Conservation (phyloP, 64 coral and sea anemone species). For the Orbicella faveolata region DNA sequence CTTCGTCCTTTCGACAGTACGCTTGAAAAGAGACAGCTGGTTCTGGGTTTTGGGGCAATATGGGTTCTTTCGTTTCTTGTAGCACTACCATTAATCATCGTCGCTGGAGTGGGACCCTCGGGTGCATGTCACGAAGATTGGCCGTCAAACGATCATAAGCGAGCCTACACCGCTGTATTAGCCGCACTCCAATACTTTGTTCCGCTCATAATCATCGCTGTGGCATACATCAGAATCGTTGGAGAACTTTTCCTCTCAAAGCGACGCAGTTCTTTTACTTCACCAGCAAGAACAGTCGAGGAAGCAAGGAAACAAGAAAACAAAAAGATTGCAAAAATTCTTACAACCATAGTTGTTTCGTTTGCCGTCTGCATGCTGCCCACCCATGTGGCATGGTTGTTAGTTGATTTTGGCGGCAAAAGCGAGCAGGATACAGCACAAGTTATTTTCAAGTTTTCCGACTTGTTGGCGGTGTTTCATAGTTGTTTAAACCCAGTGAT, state of each 20-base stretch:
- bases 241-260: constrained; percentile 14
- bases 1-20: constrained; percentile 38
- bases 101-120: constrained; percentile 19
- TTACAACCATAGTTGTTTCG: not conserved
- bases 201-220: constrained; percentile 44
- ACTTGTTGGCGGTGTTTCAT: constrained; percentile 51
- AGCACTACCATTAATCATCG: constrained; percentile 53
- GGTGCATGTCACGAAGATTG: constrained; percentile 44
- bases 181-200: constrained; percentile 50
- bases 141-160: constrained; percentile 45
- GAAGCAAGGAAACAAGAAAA: constrained; percentile 19
- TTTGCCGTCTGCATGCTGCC: constrained; percentile 15
- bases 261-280: constrained; percentile 11
- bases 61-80: constrained; percentile 56
- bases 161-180: constrained; percentile 46
- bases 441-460: constrained; percentile 31
- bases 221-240: constrained; percentile 41
- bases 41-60: constrained; percentile 19
- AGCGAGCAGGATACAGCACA: not conserved
- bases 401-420: constrained; percentile 8
- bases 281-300: not conserved
- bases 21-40: constrained; percentile 20
- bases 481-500: constrained; percentile 62
- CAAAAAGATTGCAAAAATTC: constrained; percentile 17
- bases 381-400: not conserved